These are phyloP conservation scores for Leptinotarsa juncta DNA, from an alignment of 2,888 invertebrate genomes.

Conservation along the genomic window DNA sequence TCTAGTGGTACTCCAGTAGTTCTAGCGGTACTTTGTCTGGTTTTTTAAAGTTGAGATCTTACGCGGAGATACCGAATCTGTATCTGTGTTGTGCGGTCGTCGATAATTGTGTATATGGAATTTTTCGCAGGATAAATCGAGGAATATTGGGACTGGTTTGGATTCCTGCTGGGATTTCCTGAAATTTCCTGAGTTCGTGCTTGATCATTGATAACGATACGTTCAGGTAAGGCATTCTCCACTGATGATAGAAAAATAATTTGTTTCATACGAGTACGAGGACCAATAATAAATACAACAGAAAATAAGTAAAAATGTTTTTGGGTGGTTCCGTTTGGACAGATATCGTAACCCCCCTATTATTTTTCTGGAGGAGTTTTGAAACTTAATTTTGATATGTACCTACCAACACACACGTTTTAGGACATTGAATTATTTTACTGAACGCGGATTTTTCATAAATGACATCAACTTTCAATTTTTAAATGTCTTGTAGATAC, in stretches of 20 bases:
- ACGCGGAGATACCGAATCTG: constrained; percentile 34
- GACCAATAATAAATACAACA: too few species aligned
- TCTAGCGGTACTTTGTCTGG: constrained; percentile 56
- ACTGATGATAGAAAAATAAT: background rate
- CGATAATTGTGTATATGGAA: constrained; percentile 13
- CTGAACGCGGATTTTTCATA: too few species aligned
- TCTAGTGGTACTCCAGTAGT: constrained; percentile 52
- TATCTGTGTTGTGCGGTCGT: constrained; percentile 11
- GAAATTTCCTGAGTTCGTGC: background rate
- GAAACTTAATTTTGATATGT: too few species aligned
- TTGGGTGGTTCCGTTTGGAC: too few species aligned
- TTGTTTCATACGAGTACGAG: too few species aligned
- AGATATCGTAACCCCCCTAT: too few species aligned
- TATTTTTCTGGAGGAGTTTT: too few species aligned
- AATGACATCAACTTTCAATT: too few species aligned
- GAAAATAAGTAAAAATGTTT: too few species aligned
- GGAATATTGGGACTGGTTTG: background rate
- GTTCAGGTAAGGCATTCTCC: background rate
- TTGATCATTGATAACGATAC: background rate
- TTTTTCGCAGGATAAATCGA: constrained; percentile 5
- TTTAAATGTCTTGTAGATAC: too few species aligned
- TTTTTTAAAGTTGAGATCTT: constrained; percentile 53
- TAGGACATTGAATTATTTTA: too few species aligned
- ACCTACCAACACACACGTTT: too few species aligned
- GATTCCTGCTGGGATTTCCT: background rate